A percentile compares a stretch with the other conserved stretches of the same genome.
Evolutionary conservation across 2,888 invertebrate genomes (phyloP).

Genomic region (Capitulum mitella): DNA sequence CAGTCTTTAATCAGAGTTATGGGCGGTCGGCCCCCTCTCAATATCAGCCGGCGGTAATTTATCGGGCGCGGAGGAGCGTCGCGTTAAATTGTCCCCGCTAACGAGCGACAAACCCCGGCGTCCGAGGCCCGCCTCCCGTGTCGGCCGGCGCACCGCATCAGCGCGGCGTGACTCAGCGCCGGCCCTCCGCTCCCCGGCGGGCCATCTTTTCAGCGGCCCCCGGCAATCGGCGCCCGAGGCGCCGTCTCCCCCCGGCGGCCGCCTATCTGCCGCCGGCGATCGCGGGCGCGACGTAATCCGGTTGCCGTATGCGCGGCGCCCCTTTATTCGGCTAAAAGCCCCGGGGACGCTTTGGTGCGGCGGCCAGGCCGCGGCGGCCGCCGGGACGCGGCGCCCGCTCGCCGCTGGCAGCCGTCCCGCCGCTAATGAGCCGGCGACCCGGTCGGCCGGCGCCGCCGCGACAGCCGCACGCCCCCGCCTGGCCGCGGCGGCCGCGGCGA

Average conservation of each 20-base stretch:
- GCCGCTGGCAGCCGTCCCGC: background rate
- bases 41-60: conserved; percentile 3
- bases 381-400: background rate
- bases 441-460: background rate
- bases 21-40: conserved; percentile 16
- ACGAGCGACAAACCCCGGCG: conserved; percentile 14
- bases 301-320: background rate
- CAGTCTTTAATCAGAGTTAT: conserved; percentile 8
- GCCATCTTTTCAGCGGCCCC: background rate
- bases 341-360: background rate
- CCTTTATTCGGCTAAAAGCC: background rate
- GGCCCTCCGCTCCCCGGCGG: background rate
- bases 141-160: background rate
- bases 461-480: background rate
- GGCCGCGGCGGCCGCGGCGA: too few relatives aligned
- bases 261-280: background rate
- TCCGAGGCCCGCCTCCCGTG: background rate
- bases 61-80: background rate
- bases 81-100: conserved; percentile 20
- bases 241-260: background rate
- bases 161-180: background rate
- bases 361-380: background rate
- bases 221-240: background rate
- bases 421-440: background rate
- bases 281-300: conserved; percentile 1